These are phyloP conservation scores for Catamblyrhynchus diadema DNA, from an alignment of 2,797 vertebrate species.

Conservation along the genomic window DNA sequence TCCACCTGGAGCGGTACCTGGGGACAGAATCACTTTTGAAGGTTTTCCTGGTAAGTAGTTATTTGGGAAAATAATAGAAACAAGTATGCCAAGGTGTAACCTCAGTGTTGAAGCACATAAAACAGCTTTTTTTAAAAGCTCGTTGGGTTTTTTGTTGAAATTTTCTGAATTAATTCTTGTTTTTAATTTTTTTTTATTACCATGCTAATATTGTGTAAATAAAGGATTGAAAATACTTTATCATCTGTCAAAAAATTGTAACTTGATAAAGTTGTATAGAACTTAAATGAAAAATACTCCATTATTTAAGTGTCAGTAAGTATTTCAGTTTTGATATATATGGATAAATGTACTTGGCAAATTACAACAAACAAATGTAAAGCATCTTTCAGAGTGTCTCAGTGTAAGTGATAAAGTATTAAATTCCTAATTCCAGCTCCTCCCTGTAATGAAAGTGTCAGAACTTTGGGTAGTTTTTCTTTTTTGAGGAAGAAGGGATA, in stretches of 20 bases:
- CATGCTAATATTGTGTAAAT: not conserved
- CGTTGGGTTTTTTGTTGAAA: not conserved
- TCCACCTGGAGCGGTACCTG: constrained; percentile 84
- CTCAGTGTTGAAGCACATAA: not conserved
- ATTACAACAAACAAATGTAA: not conserved
- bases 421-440: not conserved
- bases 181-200: not conserved
- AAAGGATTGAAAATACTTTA: not conserved
- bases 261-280: not conserved
- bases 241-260: not conserved
- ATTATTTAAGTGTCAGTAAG: not conserved
- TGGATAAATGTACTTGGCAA: not conserved
- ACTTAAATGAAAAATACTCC: not conserved
- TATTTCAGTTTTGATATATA: not conserved
- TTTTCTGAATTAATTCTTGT: not conserved
- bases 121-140: not conserved
- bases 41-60: constrained; percentile 85
- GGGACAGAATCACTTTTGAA: constrained; percentile 91
- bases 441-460: not conserved
- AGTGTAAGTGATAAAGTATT: not conserved
- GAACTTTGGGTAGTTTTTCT: not conserved
- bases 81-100: not conserved
- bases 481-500: not conserved
- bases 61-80: not conserved
- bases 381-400: not conserved